Conservation (phyloP, 2,797 vertebrate species). For the Clamator glandarius region DNA sequence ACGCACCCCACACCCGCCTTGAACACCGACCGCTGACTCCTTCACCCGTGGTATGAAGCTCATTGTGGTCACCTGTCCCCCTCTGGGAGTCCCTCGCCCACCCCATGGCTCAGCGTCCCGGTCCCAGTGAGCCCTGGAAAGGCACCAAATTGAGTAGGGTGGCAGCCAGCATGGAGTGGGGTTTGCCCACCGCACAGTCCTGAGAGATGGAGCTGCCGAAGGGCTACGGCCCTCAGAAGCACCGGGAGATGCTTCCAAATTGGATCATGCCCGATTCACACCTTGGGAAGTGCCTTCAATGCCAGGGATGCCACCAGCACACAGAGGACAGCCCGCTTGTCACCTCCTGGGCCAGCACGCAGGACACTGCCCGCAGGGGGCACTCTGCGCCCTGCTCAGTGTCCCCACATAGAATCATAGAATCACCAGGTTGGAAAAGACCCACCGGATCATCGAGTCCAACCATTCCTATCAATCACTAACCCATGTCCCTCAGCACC, state of each 20-base stretch:
- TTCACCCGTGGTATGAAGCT: neutral
- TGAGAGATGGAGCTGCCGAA: neutral
- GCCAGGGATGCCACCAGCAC: neutral
- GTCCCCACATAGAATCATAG: too few species aligned
- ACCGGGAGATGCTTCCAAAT: neutral
- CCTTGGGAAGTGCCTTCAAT: neutral
- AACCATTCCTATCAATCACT: too few species aligned
- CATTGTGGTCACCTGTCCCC: rapidly evolving
- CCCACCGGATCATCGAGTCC: too few species aligned
- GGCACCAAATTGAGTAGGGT: rapidly evolving
- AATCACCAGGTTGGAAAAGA: too few species aligned
- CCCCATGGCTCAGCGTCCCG: neutral
- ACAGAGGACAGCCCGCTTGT: neutral
- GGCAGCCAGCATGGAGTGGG: neutral
- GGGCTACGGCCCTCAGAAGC: neutral
- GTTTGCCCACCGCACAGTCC: rapidly evolving
- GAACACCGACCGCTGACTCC: neutral
- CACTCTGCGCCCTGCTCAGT: neutral
- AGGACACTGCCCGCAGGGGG: neutral
- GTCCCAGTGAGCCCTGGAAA: neutral
- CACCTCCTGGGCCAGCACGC: neutral
- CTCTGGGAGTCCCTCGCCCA: rapidly evolving
- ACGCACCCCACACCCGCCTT: rapidly evolving
- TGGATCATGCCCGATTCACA: rapidly evolving
- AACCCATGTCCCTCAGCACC: too few species aligned